phyloP scores from a whole-genome alignment of 2,113 vertebrate species.

The Casuarius casuarius region DNA sequence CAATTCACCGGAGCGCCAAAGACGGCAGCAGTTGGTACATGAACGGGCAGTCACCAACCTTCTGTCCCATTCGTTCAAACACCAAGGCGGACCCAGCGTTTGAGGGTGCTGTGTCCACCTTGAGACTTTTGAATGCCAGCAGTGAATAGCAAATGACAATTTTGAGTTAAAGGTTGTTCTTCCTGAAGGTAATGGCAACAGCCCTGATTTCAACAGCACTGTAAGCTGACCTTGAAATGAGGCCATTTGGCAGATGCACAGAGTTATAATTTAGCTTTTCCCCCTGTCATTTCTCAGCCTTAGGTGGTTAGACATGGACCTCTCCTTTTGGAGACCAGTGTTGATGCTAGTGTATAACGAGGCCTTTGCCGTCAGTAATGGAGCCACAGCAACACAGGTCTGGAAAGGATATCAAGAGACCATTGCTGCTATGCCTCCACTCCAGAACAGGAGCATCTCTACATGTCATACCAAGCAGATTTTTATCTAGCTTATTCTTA shows the following conservation, averaged over 20 bases:
- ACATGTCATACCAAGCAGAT: background rate
- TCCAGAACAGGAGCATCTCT: background rate
- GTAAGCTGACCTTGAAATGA: slow-evolving; percentile 34
- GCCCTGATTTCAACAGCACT: background rate
- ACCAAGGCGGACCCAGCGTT: background rate
- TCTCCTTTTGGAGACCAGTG: background rate
- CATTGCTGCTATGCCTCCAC: background rate
- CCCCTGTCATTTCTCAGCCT: slow-evolving; percentile 24
- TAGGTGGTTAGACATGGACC: background rate
- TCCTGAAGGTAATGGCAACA: background rate
- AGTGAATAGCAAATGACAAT: background rate
- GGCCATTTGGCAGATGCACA: background rate
- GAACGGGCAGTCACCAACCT: background rate
- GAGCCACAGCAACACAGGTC: background rate
- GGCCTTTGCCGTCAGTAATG: background rate
- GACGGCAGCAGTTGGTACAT: background rate
- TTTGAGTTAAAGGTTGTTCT: background rate
- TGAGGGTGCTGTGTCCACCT: background rate
- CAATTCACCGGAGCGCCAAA: background rate
- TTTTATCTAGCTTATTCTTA: background rate
- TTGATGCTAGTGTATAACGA: background rate
- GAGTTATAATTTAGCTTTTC: background rate
- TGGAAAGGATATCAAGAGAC: background rate
- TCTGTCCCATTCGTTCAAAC: background rate
- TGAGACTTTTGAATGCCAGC: background rate